Percentiles rank a stretch among this genome's conserved stretches.
phyloP scores from a whole-genome alignment of 2,113 vertebrate genomes.

The Herpetotheres cachinnans region DNA sequence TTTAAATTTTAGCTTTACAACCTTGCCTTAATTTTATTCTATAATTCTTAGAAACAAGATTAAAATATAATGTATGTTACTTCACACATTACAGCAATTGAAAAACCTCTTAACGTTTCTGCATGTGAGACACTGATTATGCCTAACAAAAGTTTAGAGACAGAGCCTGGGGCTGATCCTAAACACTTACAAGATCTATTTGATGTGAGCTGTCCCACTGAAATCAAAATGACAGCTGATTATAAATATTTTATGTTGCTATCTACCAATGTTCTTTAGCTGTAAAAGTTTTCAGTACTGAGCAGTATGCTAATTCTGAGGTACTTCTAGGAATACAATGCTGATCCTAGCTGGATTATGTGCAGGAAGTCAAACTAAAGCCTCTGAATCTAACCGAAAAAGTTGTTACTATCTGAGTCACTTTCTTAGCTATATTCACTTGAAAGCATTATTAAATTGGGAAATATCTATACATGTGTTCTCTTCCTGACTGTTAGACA shows the following conservation, averaged over 20 bases:
- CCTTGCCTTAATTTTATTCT: background rate
- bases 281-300: background rate
- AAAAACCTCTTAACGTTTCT: background rate
- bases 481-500: background rate
- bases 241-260: constrained; percentile 32
- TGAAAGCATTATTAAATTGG: background rate
- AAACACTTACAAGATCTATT: constrained; percentile 25
- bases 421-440: background rate
- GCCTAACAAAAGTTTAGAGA: constrained; percentile 9
- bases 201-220: background rate
- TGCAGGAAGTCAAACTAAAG: background rate
- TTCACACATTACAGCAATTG: background rate
- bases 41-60: background rate
- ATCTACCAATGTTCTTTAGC: background rate
- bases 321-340: background rate
- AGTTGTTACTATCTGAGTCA: background rate
- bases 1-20: background rate
- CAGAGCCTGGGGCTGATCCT: constrained; percentile 21
- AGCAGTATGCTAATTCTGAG: background rate
- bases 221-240: constrained; percentile 30
- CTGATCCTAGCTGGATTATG: background rate
- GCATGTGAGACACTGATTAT: background rate
- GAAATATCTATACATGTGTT: background rate
- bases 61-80: background rate
- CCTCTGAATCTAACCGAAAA: background rate